Evolutionary conservation across 2,888 invertebrate species (phyloP).

Genomic region (Cyclophora albipunctata): DNA sequence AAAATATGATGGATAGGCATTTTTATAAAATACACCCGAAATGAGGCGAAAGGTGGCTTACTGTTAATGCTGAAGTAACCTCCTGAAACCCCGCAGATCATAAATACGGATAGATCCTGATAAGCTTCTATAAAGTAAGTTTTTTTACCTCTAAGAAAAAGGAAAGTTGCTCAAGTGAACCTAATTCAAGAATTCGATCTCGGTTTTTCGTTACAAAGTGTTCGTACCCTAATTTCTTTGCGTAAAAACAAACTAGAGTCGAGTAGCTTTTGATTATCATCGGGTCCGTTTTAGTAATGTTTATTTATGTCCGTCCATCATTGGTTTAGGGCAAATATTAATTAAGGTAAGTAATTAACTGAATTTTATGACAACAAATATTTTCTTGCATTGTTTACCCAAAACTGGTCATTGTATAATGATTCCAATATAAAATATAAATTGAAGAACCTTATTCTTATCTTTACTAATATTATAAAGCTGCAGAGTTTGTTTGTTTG

Average conservation of each 20-base stretch:
- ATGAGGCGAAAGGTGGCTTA: constrained; percentile 46
- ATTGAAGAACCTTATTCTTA: too few relatives aligned
- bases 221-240: constrained; percentile 22
- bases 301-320: too few relatives aligned
- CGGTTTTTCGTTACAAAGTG: constrained; percentile 20
- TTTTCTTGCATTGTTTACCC: too few relatives aligned
- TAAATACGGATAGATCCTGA: constrained; percentile 53
- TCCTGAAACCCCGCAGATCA: constrained; percentile 37
- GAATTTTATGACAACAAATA: too few relatives aligned
- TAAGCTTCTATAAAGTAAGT: constrained; percentile 33
- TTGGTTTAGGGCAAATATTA: too few relatives aligned
- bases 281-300: neutral
- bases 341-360: too few relatives aligned
- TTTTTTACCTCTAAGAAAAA: constrained; percentile 17
- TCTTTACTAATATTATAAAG: too few relatives aligned
- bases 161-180: constrained; percentile 12
- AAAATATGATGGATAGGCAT: constrained; percentile 30
- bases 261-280: constrained; percentile 3
- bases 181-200: constrained; percentile 16
- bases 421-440: too few relatives aligned
- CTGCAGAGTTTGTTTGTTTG: too few relatives aligned
- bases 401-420: too few relatives aligned
- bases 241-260: constrained; percentile 13
- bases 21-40: constrained; percentile 39
- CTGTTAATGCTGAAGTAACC: constrained; percentile 42